A percentile compares a stretch with the other conserved stretches of the same genome.
phyloP scores from a whole-genome alignment of 2,797 vertebrate genomes.

The Oryzias dopingdopingensis region DNA sequence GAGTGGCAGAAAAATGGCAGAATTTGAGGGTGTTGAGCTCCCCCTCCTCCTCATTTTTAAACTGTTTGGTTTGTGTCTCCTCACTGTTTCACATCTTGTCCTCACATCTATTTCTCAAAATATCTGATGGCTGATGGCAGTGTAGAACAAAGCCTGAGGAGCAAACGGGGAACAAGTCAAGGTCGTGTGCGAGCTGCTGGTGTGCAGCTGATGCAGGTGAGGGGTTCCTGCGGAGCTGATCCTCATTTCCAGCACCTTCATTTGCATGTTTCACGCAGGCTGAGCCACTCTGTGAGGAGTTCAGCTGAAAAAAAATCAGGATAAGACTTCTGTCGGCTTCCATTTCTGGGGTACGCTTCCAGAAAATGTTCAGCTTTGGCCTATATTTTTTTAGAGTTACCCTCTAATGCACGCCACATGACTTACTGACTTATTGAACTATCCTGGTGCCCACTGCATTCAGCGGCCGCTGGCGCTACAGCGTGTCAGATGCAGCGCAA shows the following conservation, averaged over 20 bases:
- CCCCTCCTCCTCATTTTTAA: conserved; percentile 7
- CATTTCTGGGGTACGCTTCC: too few species aligned
- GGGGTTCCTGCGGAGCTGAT: not conserved
- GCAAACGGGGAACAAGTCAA: not conserved
- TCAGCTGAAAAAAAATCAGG: not conserved
- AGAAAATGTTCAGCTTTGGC: too few species aligned
- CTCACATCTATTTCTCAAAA: conserved; percentile 19
- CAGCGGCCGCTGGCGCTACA: conserved; percentile 18
- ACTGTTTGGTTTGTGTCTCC: conserved; percentile 16
- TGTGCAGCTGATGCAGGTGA: conserved; percentile 13
- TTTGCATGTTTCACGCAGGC: conserved; percentile 5
- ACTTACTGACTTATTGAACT: too few species aligned
- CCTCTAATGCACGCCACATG: too few species aligned
- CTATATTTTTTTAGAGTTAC: too few species aligned
- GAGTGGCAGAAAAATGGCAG: conserved; percentile 27
- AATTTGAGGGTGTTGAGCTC: conserved; percentile 29
- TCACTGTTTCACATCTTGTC: conserved; percentile 23
- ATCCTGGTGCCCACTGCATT: too few species aligned
- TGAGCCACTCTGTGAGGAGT: conserved; percentile 15
- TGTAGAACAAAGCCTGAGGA: conserved; percentile 1
- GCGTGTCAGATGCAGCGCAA: conserved; percentile 22
- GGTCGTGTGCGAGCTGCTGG: conserved; percentile 12
- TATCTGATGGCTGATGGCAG: not conserved
- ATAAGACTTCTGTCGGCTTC: too few species aligned
- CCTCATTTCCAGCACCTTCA: not conserved